Conservation (phyloP, 2,797 vertebrate species). For the Leptodactylus fallax region DNA sequence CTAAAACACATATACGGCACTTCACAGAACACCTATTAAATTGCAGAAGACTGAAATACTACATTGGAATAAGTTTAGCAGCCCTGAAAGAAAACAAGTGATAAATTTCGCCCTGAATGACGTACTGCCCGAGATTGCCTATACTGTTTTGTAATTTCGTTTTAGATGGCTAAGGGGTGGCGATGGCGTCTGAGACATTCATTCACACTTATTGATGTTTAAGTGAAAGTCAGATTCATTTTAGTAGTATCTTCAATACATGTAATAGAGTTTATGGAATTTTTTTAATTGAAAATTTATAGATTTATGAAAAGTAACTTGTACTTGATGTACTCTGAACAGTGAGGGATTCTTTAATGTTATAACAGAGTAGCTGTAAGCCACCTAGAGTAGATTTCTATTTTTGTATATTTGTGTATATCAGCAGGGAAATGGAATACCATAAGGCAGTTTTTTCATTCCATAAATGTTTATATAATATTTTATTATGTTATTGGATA, state of each 20-base stretch:
- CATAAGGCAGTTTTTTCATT: too few relatives aligned
- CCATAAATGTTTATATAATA: too few relatives aligned
- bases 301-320: too few relatives aligned
- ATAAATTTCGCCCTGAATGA: constrained; percentile 32
- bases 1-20: constrained; percentile 47
- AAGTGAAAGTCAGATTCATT: neutral
- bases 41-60: constrained; percentile 36
- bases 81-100: constrained; percentile 27
- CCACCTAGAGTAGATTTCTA: neutral
- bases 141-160: constrained; percentile 31
- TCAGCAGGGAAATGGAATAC: too few relatives aligned
- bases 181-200: neutral
- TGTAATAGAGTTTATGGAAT: neutral
- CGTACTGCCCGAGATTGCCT: constrained; percentile 7
- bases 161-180: constrained; percentile 14
- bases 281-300: neutral
- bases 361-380: neutral
- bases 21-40: constrained; percentile 55
- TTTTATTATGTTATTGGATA: too few relatives aligned
- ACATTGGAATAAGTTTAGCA: constrained; percentile 40
- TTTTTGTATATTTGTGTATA: too few relatives aligned
- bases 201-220: neutral
- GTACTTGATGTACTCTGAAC: too few relatives aligned
- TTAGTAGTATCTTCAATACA: neutral
- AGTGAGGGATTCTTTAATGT: neutral